Evolutionary conservation across 1,140 invertebrate genomes (phyloP).

Genomic region (Procambarus clarkii): DNA sequence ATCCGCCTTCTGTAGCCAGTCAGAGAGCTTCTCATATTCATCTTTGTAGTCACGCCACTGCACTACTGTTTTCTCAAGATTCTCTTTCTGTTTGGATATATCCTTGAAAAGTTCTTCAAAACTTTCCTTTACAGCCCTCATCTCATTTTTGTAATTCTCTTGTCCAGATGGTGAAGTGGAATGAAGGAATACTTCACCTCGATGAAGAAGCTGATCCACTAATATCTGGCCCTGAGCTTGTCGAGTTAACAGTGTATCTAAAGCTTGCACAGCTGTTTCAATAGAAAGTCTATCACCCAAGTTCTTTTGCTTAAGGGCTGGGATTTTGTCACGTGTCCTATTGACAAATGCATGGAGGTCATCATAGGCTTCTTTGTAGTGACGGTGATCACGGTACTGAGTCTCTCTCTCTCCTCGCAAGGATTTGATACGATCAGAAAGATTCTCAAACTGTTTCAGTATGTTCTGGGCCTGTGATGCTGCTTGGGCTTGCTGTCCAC

Average conservation of each 20-base stretch:
- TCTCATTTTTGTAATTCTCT: constrained; percentile 88
- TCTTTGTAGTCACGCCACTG: constrained; percentile 94
- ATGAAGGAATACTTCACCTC: constrained; percentile 89
- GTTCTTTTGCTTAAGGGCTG: constrained; percentile 88
- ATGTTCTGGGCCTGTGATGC: constrained; percentile 90
- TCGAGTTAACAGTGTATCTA: constrained; percentile 90
- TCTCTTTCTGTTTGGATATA: constrained; percentile 88
- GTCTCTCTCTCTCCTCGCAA: constrained; percentile 87
- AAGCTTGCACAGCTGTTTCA: constrained; percentile 89
- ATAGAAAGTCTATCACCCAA: constrained; percentile 91
- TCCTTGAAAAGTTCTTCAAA: constrained; percentile 91
- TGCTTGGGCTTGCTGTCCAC: constrained; percentile 87
- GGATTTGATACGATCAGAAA: constrained; percentile 70
- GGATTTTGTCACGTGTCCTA: constrained; percentile 90
- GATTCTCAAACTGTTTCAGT: constrained; percentile 76
- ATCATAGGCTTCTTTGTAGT: constrained; percentile 92
- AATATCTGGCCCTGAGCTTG: constrained; percentile 92
- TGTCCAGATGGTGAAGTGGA: constrained; percentile 88
- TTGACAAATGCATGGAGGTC: constrained; percentile 90
- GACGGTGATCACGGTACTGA: constrained; percentile 90
- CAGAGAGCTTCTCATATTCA: constrained; percentile 91
- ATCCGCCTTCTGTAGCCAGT: constrained; percentile 95
- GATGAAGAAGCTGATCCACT: constrained; percentile 89
- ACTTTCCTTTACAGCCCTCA: constrained; percentile 87
- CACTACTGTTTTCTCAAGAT: constrained; percentile 86